Base-by-base conservation (phyloP, 2,797 vertebrate species). In the Echiichthys vipera region DNA sequence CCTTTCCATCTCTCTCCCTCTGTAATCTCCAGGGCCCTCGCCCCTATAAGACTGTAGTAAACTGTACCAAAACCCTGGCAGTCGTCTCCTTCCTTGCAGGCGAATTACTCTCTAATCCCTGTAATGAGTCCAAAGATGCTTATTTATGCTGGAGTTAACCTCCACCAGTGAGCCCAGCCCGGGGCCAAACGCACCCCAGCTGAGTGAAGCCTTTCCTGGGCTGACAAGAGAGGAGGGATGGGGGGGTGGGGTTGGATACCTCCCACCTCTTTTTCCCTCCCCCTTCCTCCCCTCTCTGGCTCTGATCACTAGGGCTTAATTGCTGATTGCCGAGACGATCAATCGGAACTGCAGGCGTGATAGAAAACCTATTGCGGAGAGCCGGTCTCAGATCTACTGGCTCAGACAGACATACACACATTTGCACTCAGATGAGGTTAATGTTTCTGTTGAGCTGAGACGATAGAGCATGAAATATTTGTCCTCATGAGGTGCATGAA, bases 101-200 rank as follows among this genome's bases (percentile, higher is more conserved):
- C 93, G 91, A 93, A 95, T 94, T 94, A 95, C 93, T 90, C 92
- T 90, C 93, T 95, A 95, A 95, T 95, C 93, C 92, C 92, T 94
- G 93, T 96, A 95, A 96, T 95, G 94, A 95, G 93, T 93, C 91
- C 93, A 93, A 93, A 93, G 94, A 95, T 93, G 91, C 92, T 95
- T 95, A 96, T 95, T 95, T 95, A 95, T 95, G 94, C 94, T 91
- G 92, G 93, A 94, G 92, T 94, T 95, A 95, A 95, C 94, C 94
- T 94, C 94, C 93, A 94, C 93, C 91, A 94, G 91, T 94, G 94
- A 95, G 94, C 93, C 91, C 84, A 91, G 95, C 94, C 94, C 90
- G 80, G 46, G 94, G 95, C 94, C 86, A 95, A 95, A 94, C 59
- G 91, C 92, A 92, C 90, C 93, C 93, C 86, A 91, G 92, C 92